Evolutionary conservation across 1,140 invertebrate genomes (phyloP).

Genomic region (Bombus cullumanus): DNA sequence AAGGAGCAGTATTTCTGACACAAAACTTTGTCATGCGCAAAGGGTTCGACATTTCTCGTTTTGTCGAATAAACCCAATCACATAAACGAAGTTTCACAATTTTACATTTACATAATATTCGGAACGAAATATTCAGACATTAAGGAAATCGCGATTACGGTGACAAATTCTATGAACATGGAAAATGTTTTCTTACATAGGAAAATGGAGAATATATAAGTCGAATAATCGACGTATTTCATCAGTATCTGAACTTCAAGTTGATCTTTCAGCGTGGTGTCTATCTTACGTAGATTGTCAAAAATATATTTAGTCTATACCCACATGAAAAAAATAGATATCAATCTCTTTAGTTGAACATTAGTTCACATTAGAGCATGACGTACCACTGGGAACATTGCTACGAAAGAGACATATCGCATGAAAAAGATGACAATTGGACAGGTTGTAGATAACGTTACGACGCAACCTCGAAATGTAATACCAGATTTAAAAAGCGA

Average conservation of each 20-base stretch:
- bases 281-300: not conserved
- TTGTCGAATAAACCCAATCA: too few species aligned
- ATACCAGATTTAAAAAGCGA: not conserved
- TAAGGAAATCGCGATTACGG: too few species aligned
- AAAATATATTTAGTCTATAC: not conserved
- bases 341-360: accelerated
- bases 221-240: not conserved
- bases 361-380: too few species aligned
- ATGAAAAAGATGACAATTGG: accelerated
- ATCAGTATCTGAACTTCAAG: slow-evolving; percentile 7
- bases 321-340: not conserved
- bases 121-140: accelerated
- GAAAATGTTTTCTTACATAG: not conserved
- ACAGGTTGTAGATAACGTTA: not conserved
- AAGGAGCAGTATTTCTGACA: too few species aligned
- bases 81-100: too few species aligned
- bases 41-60: accelerated
- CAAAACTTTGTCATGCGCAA: too few species aligned
- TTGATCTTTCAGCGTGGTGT: not conserved
- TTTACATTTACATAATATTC: too few species aligned
- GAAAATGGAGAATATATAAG: not conserved
- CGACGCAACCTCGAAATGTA: not conserved
- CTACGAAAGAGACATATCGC: not conserved
- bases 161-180: accelerated
- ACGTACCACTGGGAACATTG: not conserved